Evolutionary conservation across 1,140 invertebrate species (phyloP).

Genomic region (Eriosoma lanigerum): DNA sequence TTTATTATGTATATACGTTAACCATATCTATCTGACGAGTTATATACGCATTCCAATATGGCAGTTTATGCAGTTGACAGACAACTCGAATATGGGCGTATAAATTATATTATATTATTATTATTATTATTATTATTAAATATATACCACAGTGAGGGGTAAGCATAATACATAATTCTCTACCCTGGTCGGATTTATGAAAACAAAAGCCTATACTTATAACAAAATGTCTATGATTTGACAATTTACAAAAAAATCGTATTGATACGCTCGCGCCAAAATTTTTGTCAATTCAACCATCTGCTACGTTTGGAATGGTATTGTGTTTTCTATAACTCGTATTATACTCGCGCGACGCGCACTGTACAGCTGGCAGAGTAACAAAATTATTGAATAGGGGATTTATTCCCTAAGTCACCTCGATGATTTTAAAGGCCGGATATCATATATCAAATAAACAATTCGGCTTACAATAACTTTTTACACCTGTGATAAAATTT

Average conservation of each 20-base stretch:
- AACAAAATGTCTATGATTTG: constrained; percentile 2
- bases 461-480: constrained; percentile 26
- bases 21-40: constrained; percentile 42
- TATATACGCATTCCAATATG: constrained; percentile 41
- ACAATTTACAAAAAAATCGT: background rate
- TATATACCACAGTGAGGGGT: background rate
- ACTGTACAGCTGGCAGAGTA: constrained; percentile 33
- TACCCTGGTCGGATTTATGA: background rate
- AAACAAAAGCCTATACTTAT: background rate
- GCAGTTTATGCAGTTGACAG: constrained; percentile 39
- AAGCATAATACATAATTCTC: background rate
- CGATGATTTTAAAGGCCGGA: constrained; percentile 36
- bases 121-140: too few relatives aligned
- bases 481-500: constrained; percentile 41
- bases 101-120: too few relatives aligned
- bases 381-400: background rate
- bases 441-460: constrained; percentile 42
- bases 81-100: constrained; percentile 23
- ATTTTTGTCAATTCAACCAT: constrained; percentile 30
- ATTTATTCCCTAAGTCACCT: constrained; percentile 1
- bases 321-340: background rate
- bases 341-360: background rate
- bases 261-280: constrained; percentile 9
- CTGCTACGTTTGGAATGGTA: constrained; percentile 28
- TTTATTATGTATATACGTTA: background rate